Conservation (phyloP, 2,113 vertebrate species). For the Mormyrus iriodes region DNA sequence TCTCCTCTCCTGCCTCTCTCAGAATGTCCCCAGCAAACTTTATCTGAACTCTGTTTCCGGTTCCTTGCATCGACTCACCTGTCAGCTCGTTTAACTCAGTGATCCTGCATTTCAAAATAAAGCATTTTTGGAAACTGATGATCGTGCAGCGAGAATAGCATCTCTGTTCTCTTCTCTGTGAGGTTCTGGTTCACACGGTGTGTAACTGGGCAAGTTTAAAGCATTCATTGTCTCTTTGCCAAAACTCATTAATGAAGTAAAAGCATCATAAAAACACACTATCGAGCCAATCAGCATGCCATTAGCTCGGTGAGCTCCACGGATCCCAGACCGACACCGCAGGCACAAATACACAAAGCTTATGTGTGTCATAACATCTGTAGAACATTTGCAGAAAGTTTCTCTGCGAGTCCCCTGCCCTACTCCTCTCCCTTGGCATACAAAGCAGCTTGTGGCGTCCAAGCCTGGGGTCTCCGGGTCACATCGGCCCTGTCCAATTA, state of each 20-base stretch:
- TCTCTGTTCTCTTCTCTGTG: not conserved
- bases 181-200: not conserved
- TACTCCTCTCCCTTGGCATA: not conserved
- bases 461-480: conserved; percentile 27
- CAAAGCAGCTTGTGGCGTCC: not conserved
- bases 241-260: not conserved
- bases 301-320: not conserved
- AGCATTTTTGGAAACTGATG: not conserved
- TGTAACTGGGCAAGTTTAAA: not conserved
- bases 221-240: not conserved
- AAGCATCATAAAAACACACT: not conserved
- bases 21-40: not conserved
- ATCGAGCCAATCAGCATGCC: not conserved
- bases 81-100: not conserved
- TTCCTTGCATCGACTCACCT: not conserved
- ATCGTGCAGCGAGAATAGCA: not conserved
- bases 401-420: conserved; percentile 28
- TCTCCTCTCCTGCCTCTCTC: conserved; percentile 20
- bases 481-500: conserved; percentile 32
- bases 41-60: not conserved
- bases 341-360: not conserved
- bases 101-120: not conserved
- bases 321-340: not conserved
- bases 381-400: not conserved
- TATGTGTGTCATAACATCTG: conserved; percentile 14